Conservation (phyloP, 2,797 vertebrate species). For the Diceros bicornis region DNA sequence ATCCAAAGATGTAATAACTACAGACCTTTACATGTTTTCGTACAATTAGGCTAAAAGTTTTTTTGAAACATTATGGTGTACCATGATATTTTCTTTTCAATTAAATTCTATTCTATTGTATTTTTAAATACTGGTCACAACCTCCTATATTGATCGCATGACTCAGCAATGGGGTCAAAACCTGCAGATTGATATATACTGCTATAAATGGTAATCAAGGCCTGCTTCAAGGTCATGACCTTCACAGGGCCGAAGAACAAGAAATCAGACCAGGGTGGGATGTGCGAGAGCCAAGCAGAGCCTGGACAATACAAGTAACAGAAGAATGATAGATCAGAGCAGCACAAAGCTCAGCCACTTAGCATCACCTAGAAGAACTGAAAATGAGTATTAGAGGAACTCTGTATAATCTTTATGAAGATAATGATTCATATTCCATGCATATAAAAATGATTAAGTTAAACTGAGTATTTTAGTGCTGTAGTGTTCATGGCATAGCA, state of each 20-base stretch:
- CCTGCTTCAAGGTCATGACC: background rate
- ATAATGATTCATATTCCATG: background rate
- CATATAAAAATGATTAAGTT: background rate
- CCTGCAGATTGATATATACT: background rate
- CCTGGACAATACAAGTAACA: background rate
- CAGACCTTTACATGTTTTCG: background rate
- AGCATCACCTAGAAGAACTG: background rate
- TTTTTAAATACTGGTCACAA: conserved; percentile 39
- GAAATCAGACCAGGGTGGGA: background rate
- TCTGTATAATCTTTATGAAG: background rate
- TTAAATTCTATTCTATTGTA: conserved; percentile 6
- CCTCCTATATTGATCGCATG: background rate
- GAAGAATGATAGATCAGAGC: background rate
- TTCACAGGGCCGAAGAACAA: background rate
- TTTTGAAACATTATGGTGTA: background rate
- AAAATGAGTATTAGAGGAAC: background rate
- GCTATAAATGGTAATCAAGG: background rate
- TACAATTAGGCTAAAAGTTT: background rate
- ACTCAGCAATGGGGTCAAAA: background rate
- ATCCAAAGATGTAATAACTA: background rate
- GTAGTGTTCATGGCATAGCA: background rate
- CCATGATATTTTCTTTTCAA: background rate
- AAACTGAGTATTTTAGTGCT: background rate
- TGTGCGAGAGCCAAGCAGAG: background rate
- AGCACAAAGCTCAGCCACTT: background rate